Conservation (phyloP, 2,113 vertebrate species). For the Monopterus albus region DNA sequence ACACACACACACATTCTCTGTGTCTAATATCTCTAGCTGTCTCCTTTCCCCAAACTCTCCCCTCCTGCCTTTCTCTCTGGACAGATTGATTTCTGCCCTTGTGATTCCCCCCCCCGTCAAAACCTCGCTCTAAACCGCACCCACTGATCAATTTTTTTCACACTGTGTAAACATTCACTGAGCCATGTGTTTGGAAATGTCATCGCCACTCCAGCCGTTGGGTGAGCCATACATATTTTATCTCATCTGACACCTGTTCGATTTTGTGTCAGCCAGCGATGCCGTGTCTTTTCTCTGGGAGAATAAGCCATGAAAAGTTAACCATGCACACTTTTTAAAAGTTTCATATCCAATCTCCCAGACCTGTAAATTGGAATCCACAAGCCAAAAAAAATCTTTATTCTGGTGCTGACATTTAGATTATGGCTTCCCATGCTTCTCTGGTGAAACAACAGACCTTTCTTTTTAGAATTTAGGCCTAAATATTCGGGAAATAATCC, state of each 20-base stretch:
- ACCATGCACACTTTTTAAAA: constrained; percentile 69
- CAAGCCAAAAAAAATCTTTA: constrained; percentile 16
- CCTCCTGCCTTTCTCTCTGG: constrained; percentile 50
- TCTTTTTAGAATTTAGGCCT: too few relatives aligned
- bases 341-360: constrained; percentile 76
- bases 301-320: constrained; percentile 76
- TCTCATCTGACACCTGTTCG: constrained; percentile 77
- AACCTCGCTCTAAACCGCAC: constrained; percentile 44
- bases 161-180: constrained; percentile 82
- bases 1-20: not conserved
- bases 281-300: constrained; percentile 42
- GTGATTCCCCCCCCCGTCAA: constrained; percentile 14
- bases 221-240: constrained; percentile 83
- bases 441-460: not conserved
- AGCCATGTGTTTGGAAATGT: constrained; percentile 81
- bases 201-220: constrained; percentile 69
- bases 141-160: constrained; percentile 78
- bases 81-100: constrained; percentile 75
- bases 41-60: constrained; percentile 4
- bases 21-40: constrained; percentile 43
- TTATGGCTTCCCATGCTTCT: constrained; percentile 8
- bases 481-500: too few relatives aligned
- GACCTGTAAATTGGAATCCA: constrained; percentile 45
- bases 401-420: constrained; percentile 24
- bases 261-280: constrained; percentile 71